Evolutionary conservation across 1,140 invertebrate species (phyloP).

Genomic region (Luehdorfia chinensis): DNA sequence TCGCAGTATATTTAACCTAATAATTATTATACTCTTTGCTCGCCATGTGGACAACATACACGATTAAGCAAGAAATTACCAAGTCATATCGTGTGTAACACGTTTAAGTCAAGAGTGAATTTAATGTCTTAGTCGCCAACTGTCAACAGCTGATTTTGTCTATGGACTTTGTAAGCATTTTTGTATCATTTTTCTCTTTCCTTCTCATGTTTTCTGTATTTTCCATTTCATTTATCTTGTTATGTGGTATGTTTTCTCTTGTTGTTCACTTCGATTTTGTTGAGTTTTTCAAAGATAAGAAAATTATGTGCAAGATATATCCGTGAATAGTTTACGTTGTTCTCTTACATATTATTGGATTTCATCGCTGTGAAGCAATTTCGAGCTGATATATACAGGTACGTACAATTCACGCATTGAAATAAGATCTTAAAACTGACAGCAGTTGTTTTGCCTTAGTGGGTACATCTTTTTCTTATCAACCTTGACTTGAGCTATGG

Average conservation of each 20-base stretch:
- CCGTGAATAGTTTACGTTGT: conserved; percentile 36
- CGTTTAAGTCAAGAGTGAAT: no score
- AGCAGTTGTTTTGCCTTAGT: no score
- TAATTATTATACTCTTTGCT: no score
- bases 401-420: conserved; percentile 57
- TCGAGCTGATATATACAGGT: conserved; percentile 37
- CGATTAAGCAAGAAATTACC: no score
- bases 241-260: conserved; percentile 55
- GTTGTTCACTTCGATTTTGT: conserved; percentile 53
- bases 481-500: conserved; percentile 45
- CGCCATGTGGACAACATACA: no score
- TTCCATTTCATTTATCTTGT: conserved; percentile 31
- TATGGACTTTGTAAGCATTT: conserved; percentile 21
- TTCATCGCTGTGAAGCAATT: conserved; percentile 28
- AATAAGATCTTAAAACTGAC: conserved; percentile 45
- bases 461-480: conserved; percentile 47
- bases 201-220: conserved; percentile 23
- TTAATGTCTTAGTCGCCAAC: no score
- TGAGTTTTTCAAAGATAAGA: conserved; percentile 49
- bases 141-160: conserved; percentile 38
- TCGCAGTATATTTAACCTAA: no score
- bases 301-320: conserved; percentile 45
- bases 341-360: conserved; percentile 35
- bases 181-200: conserved; percentile 30
- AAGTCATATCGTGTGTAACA: no score